Conservation (phyloP, 2,797 vertebrate genomes). For the Gallinago nigripennis region DNA sequence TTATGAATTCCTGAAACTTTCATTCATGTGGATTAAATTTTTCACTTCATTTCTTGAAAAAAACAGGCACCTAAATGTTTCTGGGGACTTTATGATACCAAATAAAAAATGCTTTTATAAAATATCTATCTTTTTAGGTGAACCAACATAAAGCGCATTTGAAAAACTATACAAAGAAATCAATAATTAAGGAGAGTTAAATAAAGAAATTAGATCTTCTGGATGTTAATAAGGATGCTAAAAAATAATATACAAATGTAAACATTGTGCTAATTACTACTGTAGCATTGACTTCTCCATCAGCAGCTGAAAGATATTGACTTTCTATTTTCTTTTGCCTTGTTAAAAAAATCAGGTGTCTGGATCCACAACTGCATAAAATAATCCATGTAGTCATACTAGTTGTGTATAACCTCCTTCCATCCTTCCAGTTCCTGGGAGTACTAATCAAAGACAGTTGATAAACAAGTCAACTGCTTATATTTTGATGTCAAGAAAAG, state of each 20-base stretch:
- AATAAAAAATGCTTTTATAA: not conserved
- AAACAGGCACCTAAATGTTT: not conserved
- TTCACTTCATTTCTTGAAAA: not conserved
- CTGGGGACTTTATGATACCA: accelerated
- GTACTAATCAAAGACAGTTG: not conserved
- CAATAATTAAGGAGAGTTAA: not conserved
- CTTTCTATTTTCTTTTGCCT: not conserved
- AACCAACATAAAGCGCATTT: not conserved
- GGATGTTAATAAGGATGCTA: not conserved
- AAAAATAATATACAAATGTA: not conserved
- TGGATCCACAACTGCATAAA: not conserved
- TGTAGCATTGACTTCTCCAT: not conserved
- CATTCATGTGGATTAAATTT: not conserved
- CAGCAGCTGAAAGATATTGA: not conserved
- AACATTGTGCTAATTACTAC: not conserved
- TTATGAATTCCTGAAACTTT: not conserved
- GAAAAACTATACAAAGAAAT: not conserved
- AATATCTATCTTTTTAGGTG: not conserved
- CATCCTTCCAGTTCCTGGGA: not conserved
- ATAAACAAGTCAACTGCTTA: not conserved
- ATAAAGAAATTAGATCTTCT: not conserved
- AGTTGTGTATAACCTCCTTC: not conserved
- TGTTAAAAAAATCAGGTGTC: not conserved
- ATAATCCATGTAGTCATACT: not conserved
- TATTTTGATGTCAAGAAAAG: not conserved